A percentile compares a stretch with the other conserved stretches of the same genome.
Evolutionary conservation across 2,797 vertebrate genomes (phyloP).

Genomic region (Champsocephalus gunnari): DNA sequence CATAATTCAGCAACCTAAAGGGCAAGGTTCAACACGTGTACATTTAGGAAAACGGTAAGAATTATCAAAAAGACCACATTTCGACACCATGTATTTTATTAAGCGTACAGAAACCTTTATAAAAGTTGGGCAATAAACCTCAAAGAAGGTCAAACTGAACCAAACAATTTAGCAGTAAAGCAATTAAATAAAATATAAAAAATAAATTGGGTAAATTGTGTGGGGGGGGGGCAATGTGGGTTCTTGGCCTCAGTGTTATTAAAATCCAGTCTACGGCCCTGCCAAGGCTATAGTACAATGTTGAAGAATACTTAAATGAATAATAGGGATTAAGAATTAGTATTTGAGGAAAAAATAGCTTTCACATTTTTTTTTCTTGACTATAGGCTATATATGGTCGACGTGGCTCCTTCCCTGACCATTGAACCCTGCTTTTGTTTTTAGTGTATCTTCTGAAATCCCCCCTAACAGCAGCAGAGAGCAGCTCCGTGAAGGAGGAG

Average conservation of each 20-base stretch:
- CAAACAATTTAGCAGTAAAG: not conserved
- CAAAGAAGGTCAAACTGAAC: not conserved
- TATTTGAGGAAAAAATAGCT: no score
- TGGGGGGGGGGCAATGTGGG: no score
- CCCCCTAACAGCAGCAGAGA: constrained; percentile 85
- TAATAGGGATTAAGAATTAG: not conserved
- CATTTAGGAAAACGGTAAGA: no score
- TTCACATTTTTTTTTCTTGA: no score
- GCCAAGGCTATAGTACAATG: not conserved
- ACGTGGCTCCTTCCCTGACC: not conserved
- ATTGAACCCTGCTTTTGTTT: constrained; percentile 17
- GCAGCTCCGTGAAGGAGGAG: constrained; percentile 71
- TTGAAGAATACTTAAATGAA: no score
- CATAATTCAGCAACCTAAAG: not conserved
- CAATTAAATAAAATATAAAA: no score
- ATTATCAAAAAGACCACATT: not conserved
- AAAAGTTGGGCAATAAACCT: not conserved
- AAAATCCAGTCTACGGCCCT: no score
- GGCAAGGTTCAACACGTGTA: not conserved
- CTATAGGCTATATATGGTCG: no score
- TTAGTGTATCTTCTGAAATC: constrained; percentile 75
- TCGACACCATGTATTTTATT: not conserved
- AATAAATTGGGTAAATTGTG: no score
- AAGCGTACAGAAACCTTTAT: not conserved
- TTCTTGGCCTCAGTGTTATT: no score